Base-by-base conservation (phyloP, 1,140 invertebrate species). In the Nylanderia fulva region DNA sequence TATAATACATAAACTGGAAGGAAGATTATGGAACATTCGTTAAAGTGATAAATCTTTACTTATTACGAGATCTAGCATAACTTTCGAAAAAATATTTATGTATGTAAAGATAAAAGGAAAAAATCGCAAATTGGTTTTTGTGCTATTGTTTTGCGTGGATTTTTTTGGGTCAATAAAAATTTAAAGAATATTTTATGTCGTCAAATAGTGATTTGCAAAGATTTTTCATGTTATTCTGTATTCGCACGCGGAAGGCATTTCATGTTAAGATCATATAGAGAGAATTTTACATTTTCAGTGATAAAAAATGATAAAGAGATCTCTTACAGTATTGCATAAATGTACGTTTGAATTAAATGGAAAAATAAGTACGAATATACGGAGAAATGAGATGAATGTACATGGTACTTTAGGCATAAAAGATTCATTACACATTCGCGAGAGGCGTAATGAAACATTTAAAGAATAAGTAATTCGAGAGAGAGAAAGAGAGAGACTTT, bases 211-310 rank as follows among this genome's bases (percentile, higher is more conserved):
- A n/a, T n/a, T n/a, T n/a, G 1, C 15, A 18, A 52, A 33, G 29
- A 77, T 52, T 54, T 63, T 39, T 21, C 75, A 27, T 33, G 29
- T 64, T 77, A 77, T 76, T n/a, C 42, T 27, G 39, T 18, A 48
- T 48, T 77, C 13, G 3, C 13, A 42, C 58, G n/a, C 24, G n/a
- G 7, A 64, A 77, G n/a, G 42, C 18, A n/a, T 1, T 77, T 29
- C 13, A 2, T 15, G 21, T 79, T 68, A 79, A n/a, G 75, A 66
- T 15, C 64, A 54, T 79, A 36, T 24, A 52, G 29, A 39, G 8
- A 39, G n/a, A 79, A 66, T 66, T 66, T 56, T 80, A 71, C 15
- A 54, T 69, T 29, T 79, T 52, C 18, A 69, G 33, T 27, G 76
- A 56, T 39, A 68, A 79, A 79, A 56, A 56, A 27, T 68, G 29